Evolutionary conservation across 1,140 invertebrate genomes (phyloP).

Genomic region (Plectrocnemia conspersa): DNA sequence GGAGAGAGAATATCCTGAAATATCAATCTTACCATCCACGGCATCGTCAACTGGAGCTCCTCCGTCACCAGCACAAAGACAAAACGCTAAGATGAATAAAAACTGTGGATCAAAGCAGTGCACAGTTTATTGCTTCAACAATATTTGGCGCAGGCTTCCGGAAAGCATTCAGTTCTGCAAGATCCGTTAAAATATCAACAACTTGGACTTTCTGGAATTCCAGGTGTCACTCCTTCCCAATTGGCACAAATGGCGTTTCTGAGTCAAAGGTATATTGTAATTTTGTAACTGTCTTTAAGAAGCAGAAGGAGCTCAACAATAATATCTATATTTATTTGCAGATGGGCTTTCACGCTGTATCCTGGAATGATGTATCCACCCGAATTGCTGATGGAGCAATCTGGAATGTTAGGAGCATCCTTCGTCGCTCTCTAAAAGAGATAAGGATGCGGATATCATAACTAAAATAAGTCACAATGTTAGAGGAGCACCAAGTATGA

Average conservation of each 20-base stretch:
- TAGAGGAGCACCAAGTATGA: conserved; percentile 52
- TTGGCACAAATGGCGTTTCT: conserved; percentile 48
- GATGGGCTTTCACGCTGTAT: conserved; percentile 48
- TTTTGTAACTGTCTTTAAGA: too few species aligned
- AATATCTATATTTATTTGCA: conserved; percentile 22
- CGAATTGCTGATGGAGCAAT: conserved; percentile 46
- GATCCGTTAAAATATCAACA: conserved; percentile 51
- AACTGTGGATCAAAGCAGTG: conserved; percentile 47
- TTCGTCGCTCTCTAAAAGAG: conserved; percentile 38
- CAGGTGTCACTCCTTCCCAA: conserved; percentile 36
- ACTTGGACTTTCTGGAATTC: conserved; percentile 44
- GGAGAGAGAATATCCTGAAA: conserved; percentile 51
- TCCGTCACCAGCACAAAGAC: conserved; percentile 37
- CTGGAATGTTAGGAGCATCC: conserved; percentile 42
- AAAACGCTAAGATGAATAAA: conserved; percentile 40
- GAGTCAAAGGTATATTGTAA: conserved; percentile 45
- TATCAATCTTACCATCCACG: conserved; percentile 50
- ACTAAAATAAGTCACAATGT: conserved; percentile 40
- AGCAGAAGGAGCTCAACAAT: too few species aligned
- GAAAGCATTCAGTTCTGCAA: conserved; percentile 43
- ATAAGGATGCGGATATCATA: conserved; percentile 48
- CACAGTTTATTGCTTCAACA: conserved; percentile 50
- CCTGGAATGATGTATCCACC: conserved; percentile 52
- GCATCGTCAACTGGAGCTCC: conserved; percentile 37
- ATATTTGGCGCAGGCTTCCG: conserved; percentile 39